A percentile compares a stretch with the other conserved stretches of the same genome.
Evolutionary conservation across 1,140 invertebrate genomes (phyloP).

Genomic region (Drosophila ogumai): DNA sequence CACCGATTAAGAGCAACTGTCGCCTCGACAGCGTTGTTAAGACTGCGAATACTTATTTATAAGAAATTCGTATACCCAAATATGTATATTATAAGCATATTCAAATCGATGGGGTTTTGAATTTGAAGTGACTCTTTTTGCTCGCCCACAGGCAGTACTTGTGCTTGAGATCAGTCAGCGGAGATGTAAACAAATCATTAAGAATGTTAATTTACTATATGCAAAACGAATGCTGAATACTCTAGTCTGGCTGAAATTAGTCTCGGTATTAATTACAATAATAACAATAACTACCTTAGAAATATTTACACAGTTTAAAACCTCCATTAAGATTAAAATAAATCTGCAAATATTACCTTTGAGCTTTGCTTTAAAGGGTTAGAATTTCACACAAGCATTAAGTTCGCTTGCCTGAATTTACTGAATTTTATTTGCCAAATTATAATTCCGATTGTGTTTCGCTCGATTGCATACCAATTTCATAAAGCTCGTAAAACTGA

Average conservation of each 20-base stretch:
- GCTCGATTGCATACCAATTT: conserved; percentile 63
- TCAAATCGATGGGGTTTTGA: conserved; percentile 49
- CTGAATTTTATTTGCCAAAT: conserved; percentile 58
- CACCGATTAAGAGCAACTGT: conserved; percentile 50
- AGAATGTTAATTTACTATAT: neutral
- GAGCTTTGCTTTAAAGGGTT: neutral
- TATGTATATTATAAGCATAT: conserved; percentile 37
- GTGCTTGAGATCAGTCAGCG: conserved; percentile 27
- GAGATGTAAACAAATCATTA: conserved; percentile 40
- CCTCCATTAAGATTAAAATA: neutral
- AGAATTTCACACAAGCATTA: neutral
- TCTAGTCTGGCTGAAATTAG: neutral
- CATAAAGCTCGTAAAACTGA: conserved; percentile 20
- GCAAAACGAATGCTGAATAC: conserved; percentile 22
- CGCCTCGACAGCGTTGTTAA: conserved; percentile 37
- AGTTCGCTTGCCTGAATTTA: conserved; percentile 1
- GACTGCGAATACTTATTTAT: conserved; percentile 41
- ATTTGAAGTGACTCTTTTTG: conserved; percentile 68
- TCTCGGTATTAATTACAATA: neutral
- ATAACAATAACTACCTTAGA: neutral
- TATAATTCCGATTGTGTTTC: conserved; percentile 60
- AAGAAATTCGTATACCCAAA: conserved; percentile 31
- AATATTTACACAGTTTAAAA: neutral
- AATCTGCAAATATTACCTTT: conserved; percentile 6
- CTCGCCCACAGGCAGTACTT: conserved; percentile 15